Base-by-base conservation (phyloP, 30 jellyfish, hydroid and myxozoan species). In the Rhopilema esculentum region DNA sequence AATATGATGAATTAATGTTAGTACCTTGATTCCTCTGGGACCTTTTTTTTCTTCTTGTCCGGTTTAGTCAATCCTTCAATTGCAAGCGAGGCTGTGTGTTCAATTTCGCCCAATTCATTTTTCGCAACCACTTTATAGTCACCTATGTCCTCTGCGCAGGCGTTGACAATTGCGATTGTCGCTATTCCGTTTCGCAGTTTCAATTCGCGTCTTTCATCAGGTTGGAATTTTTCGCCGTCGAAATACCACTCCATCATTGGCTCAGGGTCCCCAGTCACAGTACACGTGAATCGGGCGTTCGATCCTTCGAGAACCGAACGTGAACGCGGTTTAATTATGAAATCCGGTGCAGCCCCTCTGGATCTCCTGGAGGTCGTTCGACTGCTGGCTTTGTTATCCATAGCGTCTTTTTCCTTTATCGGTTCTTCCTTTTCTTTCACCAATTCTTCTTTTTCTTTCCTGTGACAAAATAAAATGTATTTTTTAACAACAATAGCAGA, bases 101-200 rank as follows among this genome's bases (percentile, higher is more conserved):
- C 66, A 49, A 67, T 73, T 21, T 82, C 95, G 19, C 99, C 99
- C 48, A 69, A 68, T 0, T 88, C 88, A 79, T 96, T 96, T 19
- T 24, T 74, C 17, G 97, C 99, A 27, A 62, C 80, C 30, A 97
- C 96, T 27, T 72, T 77, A 74, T 84, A 96, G 0, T 67, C 88
- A 0, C 99, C 99, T 65, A 85, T 80, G 83, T 96, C 99, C 7
- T 86, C 95, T 23, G 91, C 90, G 79, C 91, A 66, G 57, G 97
- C 99, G 69, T 94, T 78, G 1, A 83, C 71, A 6, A 94, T 85
- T 0, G 88, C 80, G 0, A 94, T 83, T 26, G 94, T 89, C 1
- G 90, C 87, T 48, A 77, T 92, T n/a, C 93, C 96, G 27, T 85
- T 80, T 24, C 91, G 64, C 32, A 57, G 53, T 27, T 70, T 81